Evolutionary conservation across 2,113 vertebrate species (phyloP).

Genomic region (Catagonus wagneri): DNA sequence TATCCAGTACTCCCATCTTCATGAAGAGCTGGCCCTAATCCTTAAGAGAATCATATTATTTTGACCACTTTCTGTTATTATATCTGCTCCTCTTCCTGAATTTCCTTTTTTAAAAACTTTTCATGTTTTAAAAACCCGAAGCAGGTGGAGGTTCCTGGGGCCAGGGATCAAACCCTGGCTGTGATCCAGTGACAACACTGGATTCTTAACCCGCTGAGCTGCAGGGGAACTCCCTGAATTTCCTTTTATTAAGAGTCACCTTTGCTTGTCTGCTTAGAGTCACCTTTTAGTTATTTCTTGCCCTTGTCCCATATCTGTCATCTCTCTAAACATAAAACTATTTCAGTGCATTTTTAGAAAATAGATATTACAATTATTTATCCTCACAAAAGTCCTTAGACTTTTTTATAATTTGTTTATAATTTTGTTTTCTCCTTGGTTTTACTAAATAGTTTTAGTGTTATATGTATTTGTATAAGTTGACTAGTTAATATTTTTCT

Average conservation of each 20-base stretch:
- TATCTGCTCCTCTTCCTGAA: not conserved
- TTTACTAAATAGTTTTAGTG: constrained; percentile 7
- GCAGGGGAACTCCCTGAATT: not conserved
- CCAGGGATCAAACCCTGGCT: no score
- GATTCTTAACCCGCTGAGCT: no score
- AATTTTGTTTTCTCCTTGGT: not conserved
- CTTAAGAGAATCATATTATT: not conserved
- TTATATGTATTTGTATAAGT: not conserved
- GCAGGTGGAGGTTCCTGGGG: no score
- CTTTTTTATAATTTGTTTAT: not conserved
- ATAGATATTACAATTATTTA: not conserved
- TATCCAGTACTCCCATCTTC: constrained; percentile 53
- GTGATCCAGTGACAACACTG: no score
- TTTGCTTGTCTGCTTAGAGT: not conserved
- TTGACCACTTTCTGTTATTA: not conserved
- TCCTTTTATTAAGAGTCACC: not conserved
- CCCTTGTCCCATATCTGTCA: not conserved
- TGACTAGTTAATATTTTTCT: not conserved
- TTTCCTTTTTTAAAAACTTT: not conserved
- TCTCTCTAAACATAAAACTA: not conserved
- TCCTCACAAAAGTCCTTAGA: not conserved
- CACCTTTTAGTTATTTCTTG: not conserved
- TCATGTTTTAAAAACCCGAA: no score
- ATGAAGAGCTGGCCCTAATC: constrained; percentile 9
- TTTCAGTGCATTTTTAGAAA: constrained; percentile 14